Evolutionary conservation across 2,113 vertebrate genomes (phyloP), one percentile per base, ranked within the genome.

Genomic region (Psephotus haematonotus): DNA sequence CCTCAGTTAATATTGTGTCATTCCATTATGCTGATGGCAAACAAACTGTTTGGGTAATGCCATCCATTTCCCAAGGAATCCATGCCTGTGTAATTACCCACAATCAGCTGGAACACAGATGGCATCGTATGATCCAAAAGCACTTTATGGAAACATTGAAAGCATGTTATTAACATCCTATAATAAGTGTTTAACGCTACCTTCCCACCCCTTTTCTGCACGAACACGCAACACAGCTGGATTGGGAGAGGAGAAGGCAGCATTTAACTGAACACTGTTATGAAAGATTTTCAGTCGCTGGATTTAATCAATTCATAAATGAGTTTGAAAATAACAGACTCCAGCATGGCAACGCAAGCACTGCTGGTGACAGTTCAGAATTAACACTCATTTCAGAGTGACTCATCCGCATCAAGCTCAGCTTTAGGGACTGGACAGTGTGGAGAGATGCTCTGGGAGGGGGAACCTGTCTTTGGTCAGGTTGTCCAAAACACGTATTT

Each of bases 161-260:
- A 97, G 72, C 90, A 49, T 93, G 90, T 90, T 85, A 96, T 97
- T 95, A 96, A 75, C 93, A 74, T 63, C 93, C 84, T 74, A 39
- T 96, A 96, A 93, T 94, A 92, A 95, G 69, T 75, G 35, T 77
- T 96, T 95, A 91, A 91, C 11, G 33, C 72, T 37, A 46, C 76
- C 80, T 80, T 91, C 82, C 85, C 85, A 85, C 10, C 79, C 94
- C 88, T 81, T 59, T 70, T 55, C 82, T 16, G 64, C 57, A 69
- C 14, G 52, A 86, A 95, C 75, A 91, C 16, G 92, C 92, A 97
- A 97, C 93, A 96, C 97, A 97, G 97, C 96, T 97, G 97, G 88
- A 82, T 86, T 15, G 59, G 63, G 95, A 63, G 35, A 25, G 68
- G 70, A 27, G 82, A 86, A 95, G 88, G 85, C 84, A 86, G 67